Base-by-base conservation (phyloP, 1,140 invertebrate species). In the Maniola jurtina region DNA sequence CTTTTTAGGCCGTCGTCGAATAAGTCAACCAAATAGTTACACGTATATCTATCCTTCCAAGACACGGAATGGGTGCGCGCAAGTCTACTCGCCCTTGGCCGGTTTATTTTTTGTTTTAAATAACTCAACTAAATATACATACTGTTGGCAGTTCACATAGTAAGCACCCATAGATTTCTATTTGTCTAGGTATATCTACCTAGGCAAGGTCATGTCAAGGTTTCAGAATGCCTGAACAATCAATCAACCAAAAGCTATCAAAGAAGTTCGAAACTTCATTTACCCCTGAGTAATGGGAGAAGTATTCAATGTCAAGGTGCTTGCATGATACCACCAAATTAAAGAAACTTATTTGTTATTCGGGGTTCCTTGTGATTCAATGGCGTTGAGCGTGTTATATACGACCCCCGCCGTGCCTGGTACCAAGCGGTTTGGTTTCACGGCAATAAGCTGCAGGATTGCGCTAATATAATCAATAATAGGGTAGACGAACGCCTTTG, bases 391-490 rank as follows among this genome's bases (percentile, higher is more conserved):
- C 79, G 83, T 80, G 81, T 79, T 81, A 80, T 73, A 76, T 81
- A 79, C 73, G 74, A 82, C 79, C 71, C 71, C 66, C 58, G 54
- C 58, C 71, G 88, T 90, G 68, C 84, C 85, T 64, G 84, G 83
- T 62, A 89, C 84, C 58, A 52, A 58, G 8, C 35, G 70, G 75
- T 65, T 61, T 71, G 68, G 68, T 76, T 72, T 72, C 72, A 69
- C 69, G 64, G 71, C 79, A 77, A 73, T 75, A 62, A 72, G 66
- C 80, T 64, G 80, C 73, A 80, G 78, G 73, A 74, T 80, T 76
- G 83, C 81, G 84, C 81, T 84, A 84, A 79, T 75, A 79, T 71
- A 90, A 90, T 90, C 88, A 85, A 90, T 88, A 84, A 70, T 33
- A 16, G 6, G 3, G 13, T 25, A 57, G 13, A 57, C 34, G 6